Percentiles rank a stretch among this genome's conserved stretches.
phyloP scores from a whole-genome alignment of 2,113 vertebrate genomes.

The Microtus oregoni region DNA sequence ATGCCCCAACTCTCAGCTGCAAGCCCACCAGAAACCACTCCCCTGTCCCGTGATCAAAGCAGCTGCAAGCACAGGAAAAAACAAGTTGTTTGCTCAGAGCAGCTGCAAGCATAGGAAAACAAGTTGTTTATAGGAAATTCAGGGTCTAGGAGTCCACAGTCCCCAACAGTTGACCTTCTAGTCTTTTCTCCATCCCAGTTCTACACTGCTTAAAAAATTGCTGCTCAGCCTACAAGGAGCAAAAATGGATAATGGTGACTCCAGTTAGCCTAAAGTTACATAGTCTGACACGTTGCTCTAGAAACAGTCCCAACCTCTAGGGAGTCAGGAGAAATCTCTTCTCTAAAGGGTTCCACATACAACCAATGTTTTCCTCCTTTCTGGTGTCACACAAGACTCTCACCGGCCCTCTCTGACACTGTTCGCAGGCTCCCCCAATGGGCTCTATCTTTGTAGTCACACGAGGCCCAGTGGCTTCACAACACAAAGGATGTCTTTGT shows the following conservation, averaged over 20 bases:
- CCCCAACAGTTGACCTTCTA: neutral
- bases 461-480: neutral
- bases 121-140: no score
- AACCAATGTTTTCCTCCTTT: neutral
- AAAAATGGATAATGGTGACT: neutral
- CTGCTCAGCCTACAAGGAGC: conserved; percentile 10
- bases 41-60: no score
- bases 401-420: neutral
- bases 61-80: no score
- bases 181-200: neutral
- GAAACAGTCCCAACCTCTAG: neutral
- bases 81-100: no score
- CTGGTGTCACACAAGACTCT: neutral
- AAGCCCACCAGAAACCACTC: no score
- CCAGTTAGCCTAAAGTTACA: neutral
- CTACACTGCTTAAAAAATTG: neutral
- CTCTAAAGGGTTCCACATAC: neutral
- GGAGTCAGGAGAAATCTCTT: neutral
- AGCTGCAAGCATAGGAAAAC: no score
- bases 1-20: no score
- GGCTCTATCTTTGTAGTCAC: neutral
- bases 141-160: no score
- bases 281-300: neutral
- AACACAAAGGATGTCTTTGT: neutral
- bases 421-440: neutral